Conservation (phyloP, 2,888 invertebrate species). For the Erynnis tages region DNA sequence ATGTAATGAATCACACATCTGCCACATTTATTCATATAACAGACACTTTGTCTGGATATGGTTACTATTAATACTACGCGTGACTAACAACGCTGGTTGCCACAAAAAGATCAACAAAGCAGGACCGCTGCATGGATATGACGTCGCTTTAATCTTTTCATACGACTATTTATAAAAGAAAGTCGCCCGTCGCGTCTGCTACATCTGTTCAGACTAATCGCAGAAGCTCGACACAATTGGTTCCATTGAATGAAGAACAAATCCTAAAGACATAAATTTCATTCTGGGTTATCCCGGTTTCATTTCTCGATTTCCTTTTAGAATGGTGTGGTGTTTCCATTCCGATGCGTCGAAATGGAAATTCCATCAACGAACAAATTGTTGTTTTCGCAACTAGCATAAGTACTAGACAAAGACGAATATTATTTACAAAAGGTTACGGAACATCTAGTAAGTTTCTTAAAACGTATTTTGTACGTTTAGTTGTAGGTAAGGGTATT, state of each 20-base stretch:
- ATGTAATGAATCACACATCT: background rate
- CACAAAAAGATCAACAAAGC: background rate
- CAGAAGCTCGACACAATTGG: background rate
- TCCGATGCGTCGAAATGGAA: too few relatives aligned
- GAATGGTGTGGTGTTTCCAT: too few relatives aligned
- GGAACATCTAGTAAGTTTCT: too few relatives aligned
- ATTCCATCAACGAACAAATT: too few relatives aligned
- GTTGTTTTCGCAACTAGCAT: too few relatives aligned
- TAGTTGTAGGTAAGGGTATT: too few relatives aligned
- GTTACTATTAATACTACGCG: constrained; percentile 7
- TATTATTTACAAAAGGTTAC: too few relatives aligned
- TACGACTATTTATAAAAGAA: background rate
- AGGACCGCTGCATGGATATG: background rate
- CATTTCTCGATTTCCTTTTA: too few relatives aligned
- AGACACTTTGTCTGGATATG: constrained; percentile 3
- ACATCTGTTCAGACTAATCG: background rate
- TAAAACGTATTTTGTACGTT: too few relatives aligned
- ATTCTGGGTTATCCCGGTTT: background rate
- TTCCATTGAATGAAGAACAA: background rate
- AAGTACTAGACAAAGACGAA: too few relatives aligned
- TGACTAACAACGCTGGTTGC: background rate
- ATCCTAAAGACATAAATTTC: too few relatives aligned
- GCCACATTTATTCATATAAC: constrained; percentile 5
- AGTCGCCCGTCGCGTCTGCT: background rate
- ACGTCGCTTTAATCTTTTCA: too few relatives aligned